phyloP scores from a whole-genome alignment of 2,888 invertebrate species.

The Diogma glabrata region DNA sequence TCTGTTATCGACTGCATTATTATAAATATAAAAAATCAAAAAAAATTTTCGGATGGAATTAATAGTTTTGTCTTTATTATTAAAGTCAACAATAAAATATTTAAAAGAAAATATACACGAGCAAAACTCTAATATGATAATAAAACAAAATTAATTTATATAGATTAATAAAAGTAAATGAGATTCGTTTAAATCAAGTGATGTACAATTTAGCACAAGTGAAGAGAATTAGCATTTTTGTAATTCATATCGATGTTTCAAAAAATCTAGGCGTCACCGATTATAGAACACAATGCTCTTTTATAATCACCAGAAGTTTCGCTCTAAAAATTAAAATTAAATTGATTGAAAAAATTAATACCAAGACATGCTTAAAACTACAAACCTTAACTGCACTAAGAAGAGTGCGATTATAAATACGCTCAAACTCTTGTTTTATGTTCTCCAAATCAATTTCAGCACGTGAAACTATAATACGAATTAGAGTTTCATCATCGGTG shows the following conservation, averaged over 20 bases:
- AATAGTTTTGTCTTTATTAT: no score
- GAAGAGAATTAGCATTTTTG: no score
- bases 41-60: no score
- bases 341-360: not conserved
- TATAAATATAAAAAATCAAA: no score
- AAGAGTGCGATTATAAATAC: conserved; percentile 55
- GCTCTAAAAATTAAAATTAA: conserved; percentile 29
- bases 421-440: conserved; percentile 58
- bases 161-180: no score
- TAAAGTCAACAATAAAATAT: no score
- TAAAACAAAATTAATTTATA: not conserved
- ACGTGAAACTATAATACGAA: conserved; percentile 57
- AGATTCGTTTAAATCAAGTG: no score
- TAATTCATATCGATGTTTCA: not conserved
- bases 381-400: conserved; percentile 51
- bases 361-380: conserved; percentile 11
- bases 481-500: conserved; percentile 58
- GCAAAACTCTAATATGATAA: no score
- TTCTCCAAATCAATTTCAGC: conserved; percentile 57
- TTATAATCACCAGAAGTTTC: conserved; percentile 49
- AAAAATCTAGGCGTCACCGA: conserved; percentile 27
- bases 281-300: conserved; percentile 38
- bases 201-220: no score
- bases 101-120: no score
- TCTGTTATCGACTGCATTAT: no score